These are phyloP conservation scores for Cinclus cinclus DNA, from an alignment of 2,113 vertebrate genomes.

Conservation along the genomic window DNA sequence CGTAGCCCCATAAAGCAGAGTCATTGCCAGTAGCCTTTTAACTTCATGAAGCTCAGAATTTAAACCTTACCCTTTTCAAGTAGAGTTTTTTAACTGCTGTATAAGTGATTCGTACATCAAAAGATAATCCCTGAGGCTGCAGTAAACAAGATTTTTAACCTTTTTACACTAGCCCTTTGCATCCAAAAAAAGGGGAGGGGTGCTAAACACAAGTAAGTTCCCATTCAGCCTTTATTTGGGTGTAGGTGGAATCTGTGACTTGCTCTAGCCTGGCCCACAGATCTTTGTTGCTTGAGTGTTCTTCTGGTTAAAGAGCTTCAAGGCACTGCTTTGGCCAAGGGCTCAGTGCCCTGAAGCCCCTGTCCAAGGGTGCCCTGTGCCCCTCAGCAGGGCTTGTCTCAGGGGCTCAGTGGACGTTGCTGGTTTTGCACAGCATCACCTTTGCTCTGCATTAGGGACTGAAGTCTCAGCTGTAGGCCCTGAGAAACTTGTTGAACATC, in stretches of 20 bases:
- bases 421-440: neutral
- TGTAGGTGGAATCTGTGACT: neutral
- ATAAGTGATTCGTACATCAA: neutral
- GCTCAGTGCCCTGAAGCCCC: neutral
- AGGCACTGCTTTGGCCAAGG: neutral
- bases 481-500: neutral
- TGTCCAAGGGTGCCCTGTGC: neutral
- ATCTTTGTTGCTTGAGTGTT: neutral
- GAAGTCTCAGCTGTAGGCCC: neutral
- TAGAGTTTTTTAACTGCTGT: neutral
- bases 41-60: neutral
- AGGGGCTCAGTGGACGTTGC: neutral
- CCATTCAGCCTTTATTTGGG: neutral
- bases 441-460: neutral
- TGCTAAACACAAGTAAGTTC: neutral
- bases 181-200: rapidly evolving
- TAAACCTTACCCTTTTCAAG: neutral
- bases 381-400: neutral
- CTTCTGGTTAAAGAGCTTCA: neutral
- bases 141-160: neutral
- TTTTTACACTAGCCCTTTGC: neutral
- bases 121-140: neutral
- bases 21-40: neutral
- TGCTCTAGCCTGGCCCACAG: neutral
- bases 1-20: neutral